A percentile compares a stretch with the other conserved stretches of the same genome.
Conservation (phyloP, 2,113 vertebrate genomes). For the Aramus guarauna region DNA sequence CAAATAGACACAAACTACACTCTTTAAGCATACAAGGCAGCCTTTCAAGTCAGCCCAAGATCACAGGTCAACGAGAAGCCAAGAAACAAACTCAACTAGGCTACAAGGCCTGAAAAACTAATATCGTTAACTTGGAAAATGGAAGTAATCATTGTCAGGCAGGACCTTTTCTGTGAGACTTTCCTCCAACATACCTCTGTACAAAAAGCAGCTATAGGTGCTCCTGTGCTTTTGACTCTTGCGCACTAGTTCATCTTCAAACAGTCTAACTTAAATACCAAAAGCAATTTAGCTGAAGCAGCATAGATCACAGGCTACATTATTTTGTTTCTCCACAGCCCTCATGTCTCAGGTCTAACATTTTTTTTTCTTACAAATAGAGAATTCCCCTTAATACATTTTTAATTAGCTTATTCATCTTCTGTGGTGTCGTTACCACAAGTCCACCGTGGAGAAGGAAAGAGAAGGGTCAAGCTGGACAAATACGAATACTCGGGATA, state of each 20-base stretch:
- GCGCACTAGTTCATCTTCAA: neutral
- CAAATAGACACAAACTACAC: constrained; percentile 31
- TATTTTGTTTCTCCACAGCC: constrained; percentile 45
- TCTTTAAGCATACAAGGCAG: constrained; percentile 8
- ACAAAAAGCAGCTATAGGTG: neutral
- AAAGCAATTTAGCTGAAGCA: neutral
- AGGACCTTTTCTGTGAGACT: neutral
- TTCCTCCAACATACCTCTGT: neutral
- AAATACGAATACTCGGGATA: neutral
- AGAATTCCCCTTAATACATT: constrained; percentile 1
- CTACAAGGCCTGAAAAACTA: constrained; percentile 23
- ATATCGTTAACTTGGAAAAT: constrained; percentile 14
- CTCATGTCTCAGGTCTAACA: constrained; percentile 11
- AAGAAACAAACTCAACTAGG: neutral
- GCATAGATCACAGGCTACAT: neutral
- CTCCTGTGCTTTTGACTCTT: neutral
- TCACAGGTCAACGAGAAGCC: constrained; percentile 35
- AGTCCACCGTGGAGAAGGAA: neutral
- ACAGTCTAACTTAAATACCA: neutral
- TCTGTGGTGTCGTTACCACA: neutral
- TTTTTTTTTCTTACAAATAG: constrained; percentile 49
- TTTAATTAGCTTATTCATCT: neutral
- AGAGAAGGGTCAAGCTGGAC: neutral
- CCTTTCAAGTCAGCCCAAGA: constrained; percentile 45
- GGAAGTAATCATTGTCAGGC: neutral